Percentiles rank a stretch among this genome's conserved stretches.
These are phyloP conservation scores for Sclerurus mexicanus DNA, from an alignment of 2,113 vertebrate species.

Conservation along the genomic window DNA sequence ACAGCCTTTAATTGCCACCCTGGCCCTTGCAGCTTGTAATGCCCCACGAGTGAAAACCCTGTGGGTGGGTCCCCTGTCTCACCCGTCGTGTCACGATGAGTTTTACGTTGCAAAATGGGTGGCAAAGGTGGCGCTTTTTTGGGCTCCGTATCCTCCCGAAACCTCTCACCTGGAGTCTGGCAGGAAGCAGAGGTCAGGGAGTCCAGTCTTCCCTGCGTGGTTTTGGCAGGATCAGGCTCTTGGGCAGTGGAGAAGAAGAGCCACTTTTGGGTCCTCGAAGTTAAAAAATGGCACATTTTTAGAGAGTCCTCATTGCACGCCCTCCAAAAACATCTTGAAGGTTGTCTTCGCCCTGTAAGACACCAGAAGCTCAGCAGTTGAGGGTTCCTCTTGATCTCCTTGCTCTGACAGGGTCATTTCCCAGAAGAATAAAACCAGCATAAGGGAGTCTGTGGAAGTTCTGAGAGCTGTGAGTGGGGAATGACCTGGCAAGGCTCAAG, in stretches of 20 bases:
- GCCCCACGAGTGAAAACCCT: slow-evolving; percentile 25
- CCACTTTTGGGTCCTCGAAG: fast-evolving
- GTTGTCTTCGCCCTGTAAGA: fast-evolving
- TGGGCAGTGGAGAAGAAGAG: fast-evolving
- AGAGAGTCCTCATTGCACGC: background rate
- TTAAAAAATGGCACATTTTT: background rate
- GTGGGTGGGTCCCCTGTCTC: slow-evolving; percentile 42
- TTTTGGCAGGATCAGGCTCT: fast-evolving
- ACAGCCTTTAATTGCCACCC: slow-evolving; percentile 46
- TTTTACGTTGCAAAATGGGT: slow-evolving; percentile 19
- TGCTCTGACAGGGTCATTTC: background rate
- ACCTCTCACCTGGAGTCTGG: background rate
- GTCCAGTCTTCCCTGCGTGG: fast-evolving
- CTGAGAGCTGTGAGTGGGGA: background rate
- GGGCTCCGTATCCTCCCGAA: background rate
- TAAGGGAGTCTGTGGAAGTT: background rate
- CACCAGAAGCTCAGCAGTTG: background rate
- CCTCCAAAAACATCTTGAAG: background rate
- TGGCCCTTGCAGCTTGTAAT: background rate
- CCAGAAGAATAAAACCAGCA: background rate
- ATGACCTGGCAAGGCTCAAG: background rate
- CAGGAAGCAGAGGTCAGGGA: background rate
- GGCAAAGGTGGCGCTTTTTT: background rate
- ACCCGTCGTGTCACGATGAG: background rate
- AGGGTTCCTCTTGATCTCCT: background rate